Conservation (phyloP, 2,797 vertebrate species). For the Nasua narica region DNA sequence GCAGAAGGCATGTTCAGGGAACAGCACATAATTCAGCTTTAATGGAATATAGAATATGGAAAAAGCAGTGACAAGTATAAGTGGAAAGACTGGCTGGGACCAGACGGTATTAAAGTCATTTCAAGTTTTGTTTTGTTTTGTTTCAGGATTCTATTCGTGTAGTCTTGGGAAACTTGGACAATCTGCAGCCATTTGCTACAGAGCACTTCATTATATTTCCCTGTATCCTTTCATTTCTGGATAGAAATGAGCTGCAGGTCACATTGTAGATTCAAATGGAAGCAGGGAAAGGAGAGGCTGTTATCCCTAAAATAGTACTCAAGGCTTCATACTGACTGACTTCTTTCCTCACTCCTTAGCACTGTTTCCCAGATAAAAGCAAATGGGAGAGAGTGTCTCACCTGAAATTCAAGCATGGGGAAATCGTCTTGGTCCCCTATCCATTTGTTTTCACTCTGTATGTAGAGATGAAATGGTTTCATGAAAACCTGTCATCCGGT, state of each 20-base stretch:
- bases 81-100: not conserved
- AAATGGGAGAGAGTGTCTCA: conserved; percentile 84
- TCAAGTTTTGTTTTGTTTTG: not conserved
- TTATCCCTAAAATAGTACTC: not conserved
- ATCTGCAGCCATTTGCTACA: conserved; percentile 90
- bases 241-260: not conserved
- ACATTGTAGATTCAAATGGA: not conserved
- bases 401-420: conserved; percentile 80
- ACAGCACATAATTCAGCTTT: not conserved
- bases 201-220: conserved; percentile 91
- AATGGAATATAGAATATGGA: not conserved
- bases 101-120: not conserved
- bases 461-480: conserved; percentile 84
- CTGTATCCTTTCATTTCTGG: conserved; percentile 87
- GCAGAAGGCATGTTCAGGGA: not conserved
- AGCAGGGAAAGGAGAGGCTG: not conserved
- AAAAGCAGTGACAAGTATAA: not conserved
- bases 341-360: conserved; percentile 60
- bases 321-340: not conserved
- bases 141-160: conserved; percentile 90
- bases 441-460: conserved; percentile 87
- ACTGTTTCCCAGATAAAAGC: conserved; percentile 85
- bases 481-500: conserved; percentile 52
- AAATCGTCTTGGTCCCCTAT: conserved; percentile 79
- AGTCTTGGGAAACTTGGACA: conserved; percentile 89